A percentile compares a stretch with the other conserved stretches of the same genome.
Conservation (phyloP, 2,888 invertebrate species). For the Vannuccia rotundouncinata region DNA sequence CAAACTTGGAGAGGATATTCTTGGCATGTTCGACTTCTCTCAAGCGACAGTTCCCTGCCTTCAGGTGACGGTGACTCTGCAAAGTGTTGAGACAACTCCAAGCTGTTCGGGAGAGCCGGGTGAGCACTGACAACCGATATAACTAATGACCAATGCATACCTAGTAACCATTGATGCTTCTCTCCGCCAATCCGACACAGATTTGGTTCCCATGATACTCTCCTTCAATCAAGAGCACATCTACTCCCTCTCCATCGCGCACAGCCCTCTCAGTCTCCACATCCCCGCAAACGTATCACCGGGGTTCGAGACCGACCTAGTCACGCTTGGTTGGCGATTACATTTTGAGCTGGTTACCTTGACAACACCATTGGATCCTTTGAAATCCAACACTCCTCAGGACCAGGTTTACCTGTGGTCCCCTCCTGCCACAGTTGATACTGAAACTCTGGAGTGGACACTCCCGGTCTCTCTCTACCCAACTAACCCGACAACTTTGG, state of each 20-base stretch:
- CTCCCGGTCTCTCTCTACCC: conserved; percentile 86
- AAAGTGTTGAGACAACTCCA: conserved; percentile 74
- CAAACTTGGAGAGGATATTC: conserved; percentile 92
- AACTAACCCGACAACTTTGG: conserved; percentile 64
- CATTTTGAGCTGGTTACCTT: conserved; percentile 84
- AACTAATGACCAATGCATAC: background rate
- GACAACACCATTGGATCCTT: conserved; percentile 15
- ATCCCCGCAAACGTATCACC: conserved; percentile 91
- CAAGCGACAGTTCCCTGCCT: conserved; percentile 82
- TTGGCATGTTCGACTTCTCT: conserved; percentile 88
- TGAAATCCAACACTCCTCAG: background rate
- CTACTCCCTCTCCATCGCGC: conserved; percentile 73
- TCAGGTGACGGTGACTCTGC: conserved; percentile 88
- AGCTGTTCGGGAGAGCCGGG: conserved; percentile 51
- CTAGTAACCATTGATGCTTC: background rate
- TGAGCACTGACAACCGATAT: conserved; percentile 42
- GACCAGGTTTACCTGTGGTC: conserved; percentile 62
- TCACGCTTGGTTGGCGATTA: conserved; percentile 81
- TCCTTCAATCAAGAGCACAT: conserved; percentile 67
- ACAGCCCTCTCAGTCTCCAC: conserved; percentile 81
- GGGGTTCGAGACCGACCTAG: conserved; percentile 82
- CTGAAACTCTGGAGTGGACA: conserved; percentile 98
- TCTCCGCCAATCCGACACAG: background rate
- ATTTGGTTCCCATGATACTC: background rate
- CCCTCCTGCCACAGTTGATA: conserved; percentile 75